A percentile compares a stretch with the other conserved stretches of the same genome.
Conservation (phyloP, 2,888 invertebrate genomes). For the Stramonita haemastoma region DNA sequence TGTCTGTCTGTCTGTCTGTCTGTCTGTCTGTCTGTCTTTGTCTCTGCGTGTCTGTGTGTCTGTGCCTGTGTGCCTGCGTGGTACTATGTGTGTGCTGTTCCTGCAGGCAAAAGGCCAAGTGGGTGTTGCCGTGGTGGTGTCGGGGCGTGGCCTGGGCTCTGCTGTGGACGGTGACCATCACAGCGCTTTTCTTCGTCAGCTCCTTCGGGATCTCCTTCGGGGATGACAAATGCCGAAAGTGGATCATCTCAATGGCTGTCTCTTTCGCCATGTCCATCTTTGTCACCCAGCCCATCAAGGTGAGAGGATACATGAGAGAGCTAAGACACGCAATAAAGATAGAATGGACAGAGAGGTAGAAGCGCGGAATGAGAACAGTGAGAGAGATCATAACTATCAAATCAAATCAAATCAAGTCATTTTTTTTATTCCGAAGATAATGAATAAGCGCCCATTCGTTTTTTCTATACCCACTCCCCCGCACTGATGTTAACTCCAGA, state of each 20-base stretch:
- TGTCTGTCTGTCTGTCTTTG: neutral
- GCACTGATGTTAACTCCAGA: too few relatives aligned
- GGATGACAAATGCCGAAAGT: constrained; percentile 78
- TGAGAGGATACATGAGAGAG: neutral
- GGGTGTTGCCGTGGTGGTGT: constrained; percentile 75
- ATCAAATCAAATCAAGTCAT: too few relatives aligned
- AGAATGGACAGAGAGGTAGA: too few relatives aligned
- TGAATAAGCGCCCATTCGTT: too few relatives aligned
- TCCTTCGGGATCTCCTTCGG: constrained; percentile 79
- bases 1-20: neutral
- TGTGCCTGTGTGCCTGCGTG: constrained; percentile 3
- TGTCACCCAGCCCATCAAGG: constrained; percentile 79
- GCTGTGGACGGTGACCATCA: constrained; percentile 73
- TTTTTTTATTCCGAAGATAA: too few relatives aligned
- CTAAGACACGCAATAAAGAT: too few relatives aligned
- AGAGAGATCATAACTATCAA: too few relatives aligned
- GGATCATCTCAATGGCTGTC: constrained; percentile 79
- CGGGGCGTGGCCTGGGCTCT: constrained; percentile 78
- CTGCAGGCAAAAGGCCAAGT: constrained; percentile 66
- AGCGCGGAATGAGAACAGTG: too few relatives aligned
- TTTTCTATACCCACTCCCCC: too few relatives aligned
- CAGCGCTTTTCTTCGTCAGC: constrained; percentile 77
- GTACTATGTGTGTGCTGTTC: neutral
- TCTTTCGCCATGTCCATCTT: constrained; percentile 79
- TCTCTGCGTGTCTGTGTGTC: neutral